These are phyloP conservation scores for Sarcophaga variegata DNA, from an alignment of 2,888 invertebrate species.

Conservation along the genomic window DNA sequence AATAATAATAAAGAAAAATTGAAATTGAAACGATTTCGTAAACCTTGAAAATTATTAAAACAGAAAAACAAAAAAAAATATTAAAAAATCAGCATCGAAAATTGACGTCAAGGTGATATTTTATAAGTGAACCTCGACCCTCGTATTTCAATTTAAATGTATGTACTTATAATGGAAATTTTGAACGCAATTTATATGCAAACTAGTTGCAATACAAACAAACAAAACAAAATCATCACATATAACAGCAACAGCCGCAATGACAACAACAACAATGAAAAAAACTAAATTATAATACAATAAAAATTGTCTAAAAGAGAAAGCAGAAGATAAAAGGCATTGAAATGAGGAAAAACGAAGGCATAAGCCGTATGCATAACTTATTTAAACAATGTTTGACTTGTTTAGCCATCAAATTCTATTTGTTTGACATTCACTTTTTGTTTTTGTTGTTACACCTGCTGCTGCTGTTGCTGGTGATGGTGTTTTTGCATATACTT, in stretches of 20 bases:
- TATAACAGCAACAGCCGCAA: too few species aligned
- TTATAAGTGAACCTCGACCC: background rate
- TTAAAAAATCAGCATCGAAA: background rate
- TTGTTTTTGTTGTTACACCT: background rate
- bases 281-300: background rate
- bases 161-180: background rate
- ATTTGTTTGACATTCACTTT: conserved; percentile 35
- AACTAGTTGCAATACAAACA: background rate
- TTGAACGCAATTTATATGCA: background rate
- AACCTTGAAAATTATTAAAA: background rate
- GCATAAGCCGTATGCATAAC: background rate
- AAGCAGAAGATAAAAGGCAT: background rate
- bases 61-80: background rate
- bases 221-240: too few species aligned
- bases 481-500: background rate
- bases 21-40: background rate
- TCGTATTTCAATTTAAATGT: background rate
- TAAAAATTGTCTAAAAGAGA: background rate
- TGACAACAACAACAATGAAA: background rate
- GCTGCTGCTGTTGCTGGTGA: background rate
- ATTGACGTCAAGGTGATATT: background rate
- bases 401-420: conserved; percentile 11
- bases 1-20: background rate
- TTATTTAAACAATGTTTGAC: background rate
- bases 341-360: background rate